A percentile compares a stretch with the other conserved stretches of the same genome.
Evolutionary conservation across 2,888 invertebrate genomes (phyloP).

Genomic region (Agrilus biguttatus): DNA sequence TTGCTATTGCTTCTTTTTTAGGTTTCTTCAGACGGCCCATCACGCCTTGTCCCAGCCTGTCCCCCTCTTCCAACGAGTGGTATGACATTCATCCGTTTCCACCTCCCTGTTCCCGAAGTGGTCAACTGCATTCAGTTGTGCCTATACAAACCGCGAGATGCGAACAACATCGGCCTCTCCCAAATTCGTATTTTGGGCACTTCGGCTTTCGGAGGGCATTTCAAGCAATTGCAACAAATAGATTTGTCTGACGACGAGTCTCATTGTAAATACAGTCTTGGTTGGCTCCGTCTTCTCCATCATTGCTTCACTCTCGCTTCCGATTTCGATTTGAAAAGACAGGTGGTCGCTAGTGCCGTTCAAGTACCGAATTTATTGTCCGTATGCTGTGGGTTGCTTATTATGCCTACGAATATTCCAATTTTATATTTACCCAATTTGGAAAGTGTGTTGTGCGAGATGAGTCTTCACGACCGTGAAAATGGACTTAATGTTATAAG

Average conservation of each 20-base stretch:
- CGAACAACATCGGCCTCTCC: conserved; percentile 77
- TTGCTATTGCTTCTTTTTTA: conserved; percentile 5
- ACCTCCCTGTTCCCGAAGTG: conserved; percentile 69
- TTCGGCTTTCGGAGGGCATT: conserved; percentile 61
- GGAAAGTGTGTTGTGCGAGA: conserved; percentile 52
- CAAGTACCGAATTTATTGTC: conserved; percentile 50
- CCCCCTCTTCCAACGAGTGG: conserved; percentile 79
- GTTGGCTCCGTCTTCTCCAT: conserved; percentile 72
- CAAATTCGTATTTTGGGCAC: conserved; percentile 76
- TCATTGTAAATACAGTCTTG: conserved; percentile 46
- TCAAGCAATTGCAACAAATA: conserved; percentile 15
- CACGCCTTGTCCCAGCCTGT: conserved; percentile 66
- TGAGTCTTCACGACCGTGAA: conserved; percentile 50
- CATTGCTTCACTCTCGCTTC: conserved; percentile 51
- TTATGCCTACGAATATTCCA: conserved; percentile 49
- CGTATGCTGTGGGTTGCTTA: conserved; percentile 55
- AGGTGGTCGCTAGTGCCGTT: conserved; percentile 47
- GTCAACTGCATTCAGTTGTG: conserved; percentile 64
- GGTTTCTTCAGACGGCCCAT: conserved; percentile 61
- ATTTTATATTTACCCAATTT: conserved; percentile 47
- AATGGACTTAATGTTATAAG: conserved; percentile 42
- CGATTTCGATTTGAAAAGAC: conserved; percentile 28
- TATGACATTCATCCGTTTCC: conserved; percentile 72
- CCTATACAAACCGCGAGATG: conserved; percentile 73
- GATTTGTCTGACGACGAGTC: conserved; percentile 39